A percentile compares a stretch with the other conserved stretches of the same genome.
Conservation (phyloP, 2,888 invertebrate genomes). For the Drosophila aldrichi region DNA sequence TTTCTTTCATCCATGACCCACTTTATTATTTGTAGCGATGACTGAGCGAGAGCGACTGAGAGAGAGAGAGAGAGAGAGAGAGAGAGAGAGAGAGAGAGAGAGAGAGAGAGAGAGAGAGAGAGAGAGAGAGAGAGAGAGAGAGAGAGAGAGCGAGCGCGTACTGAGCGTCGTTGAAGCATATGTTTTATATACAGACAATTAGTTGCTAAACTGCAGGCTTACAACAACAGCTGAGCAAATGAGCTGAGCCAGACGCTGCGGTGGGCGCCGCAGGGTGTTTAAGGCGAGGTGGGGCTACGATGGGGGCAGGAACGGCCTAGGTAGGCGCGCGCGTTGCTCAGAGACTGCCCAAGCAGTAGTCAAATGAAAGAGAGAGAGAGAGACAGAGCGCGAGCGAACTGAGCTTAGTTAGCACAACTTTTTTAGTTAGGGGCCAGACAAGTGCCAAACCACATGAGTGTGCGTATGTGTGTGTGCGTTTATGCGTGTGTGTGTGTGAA, state of each 20-base stretch:
- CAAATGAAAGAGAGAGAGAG: background rate
- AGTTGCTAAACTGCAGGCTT: constrained; percentile 78
- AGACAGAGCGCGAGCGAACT: background rate
- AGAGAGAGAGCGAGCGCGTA: too few species aligned
- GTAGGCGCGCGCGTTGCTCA: constrained; percentile 9
- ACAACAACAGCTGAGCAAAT: constrained; percentile 70
- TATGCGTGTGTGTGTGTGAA: too few species aligned
- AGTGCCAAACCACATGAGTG: constrained; percentile 26
- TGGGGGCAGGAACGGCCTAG: constrained; percentile 2
- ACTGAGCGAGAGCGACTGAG: constrained; percentile 40
- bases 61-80: constrained; percentile 10
- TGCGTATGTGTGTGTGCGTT: too few species aligned
- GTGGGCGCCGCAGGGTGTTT: constrained; percentile 13
- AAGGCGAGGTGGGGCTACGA: background rate
- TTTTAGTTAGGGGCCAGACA: constrained; percentile 47
- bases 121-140: too few species aligned
- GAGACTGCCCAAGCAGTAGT: background rate
- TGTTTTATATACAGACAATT: constrained; percentile 75
- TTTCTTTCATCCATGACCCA: constrained; percentile 85
- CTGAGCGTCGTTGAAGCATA: constrained; percentile 57
- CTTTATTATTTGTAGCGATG: constrained; percentile 81
- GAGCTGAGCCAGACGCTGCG: constrained; percentile 34
- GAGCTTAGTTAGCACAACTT: constrained; percentile 51
- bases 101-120: too few species aligned
- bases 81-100: too few species aligned